Base-by-base conservation (phyloP, 92 coral and sea anemone genomes). In the Pocillopora meandrina region DNA sequence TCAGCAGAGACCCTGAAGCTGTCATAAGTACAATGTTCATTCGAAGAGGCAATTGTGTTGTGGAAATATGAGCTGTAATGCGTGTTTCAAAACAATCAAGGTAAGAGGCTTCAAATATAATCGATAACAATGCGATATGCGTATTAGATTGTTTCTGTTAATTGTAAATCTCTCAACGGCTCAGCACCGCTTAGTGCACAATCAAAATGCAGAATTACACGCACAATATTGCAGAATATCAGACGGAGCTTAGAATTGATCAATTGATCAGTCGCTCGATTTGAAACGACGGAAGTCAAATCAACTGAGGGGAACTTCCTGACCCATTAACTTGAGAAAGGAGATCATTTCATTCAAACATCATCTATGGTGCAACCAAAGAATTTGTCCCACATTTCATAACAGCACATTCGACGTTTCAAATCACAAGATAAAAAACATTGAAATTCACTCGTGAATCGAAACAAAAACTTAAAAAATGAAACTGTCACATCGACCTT, bases 391-490 rank as follows among this genome's bases (percentile, higher is more conserved):
- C 62, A 59, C 62, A 59, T 10, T 59, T 42, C 52, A 15, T 42
- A 15, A 3, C 34, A 70, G 42, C 55, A 70, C 5, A 49, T 70
- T 17, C 20, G 55, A 15, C 19, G 74, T 35, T 70, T 35, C 17
- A 34, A 69, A 70, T 70, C 13, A 70, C 31, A 65, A 34, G 74
- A 13, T 35, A 13, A 55, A 70, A 49, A 60, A 60, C 15, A 20
- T 72, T 34, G 8, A 62, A 17, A 2, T 11, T 35, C 2, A 21
- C 21, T 12, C 5, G 8, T 42, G 19, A 66, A 75, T 52, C 33
- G 81, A 65, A 84, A 76, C 73, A 21, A 65, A 85, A 85, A 85
- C 61, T 42, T 13, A 3, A 31, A 31, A 14, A 56, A 56, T 42
- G 75, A 83, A 74, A 63, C 16, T 35, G 71, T 68, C 14, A 33